Base-by-base conservation (phyloP, 2,888 invertebrate genomes). In the Automeris io region DNA sequence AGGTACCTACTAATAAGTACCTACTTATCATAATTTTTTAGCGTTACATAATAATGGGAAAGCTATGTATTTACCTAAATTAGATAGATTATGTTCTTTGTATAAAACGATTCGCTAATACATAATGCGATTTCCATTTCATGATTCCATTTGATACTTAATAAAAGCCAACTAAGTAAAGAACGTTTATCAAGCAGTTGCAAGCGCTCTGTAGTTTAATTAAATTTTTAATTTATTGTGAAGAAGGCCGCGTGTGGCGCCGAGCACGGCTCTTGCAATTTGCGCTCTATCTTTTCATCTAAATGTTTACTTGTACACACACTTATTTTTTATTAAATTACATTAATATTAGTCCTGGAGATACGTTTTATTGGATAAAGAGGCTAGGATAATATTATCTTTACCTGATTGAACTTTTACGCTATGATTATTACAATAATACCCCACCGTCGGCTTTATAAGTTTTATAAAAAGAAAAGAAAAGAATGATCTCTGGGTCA, bases 191-290 rank as follows among this genome's bases (percentile, higher is more conserved):
- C 75, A 76, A 73, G 71, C 72, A 70, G 66, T 70, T 64, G 69
- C 65, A 64, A 70, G 68, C 70, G 69, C 69, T 67, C 62, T 64
- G 66, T 70, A 71, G 62, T 79, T 80, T 80, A 79, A 80, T 80
- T 80, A 79, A 80, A 76, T 68, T 78, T 77, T 79, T 75, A 77
- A 79, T 80, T 79, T 80, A 80, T 77, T 68, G 68, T 70, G 64
- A 67, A 71, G 66, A 57, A 58, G 61, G 61, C 62, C 64, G 69
- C 68, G 68, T 72, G 61, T 67, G 65, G 65, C 16, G 29, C 49
- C 51, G 46, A 39, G 47, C 50, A 52, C 52, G 47, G 47, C 53
- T 39, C 50, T 55, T 47, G 62, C 67, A 66, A 70, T 72, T 70
- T 67, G 63, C 58, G 58, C 52, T 54, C 52, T 61, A 64, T 65